phyloP scores from a whole-genome alignment of 2,888 invertebrate species.

The Sipunculus nudus region DNA sequence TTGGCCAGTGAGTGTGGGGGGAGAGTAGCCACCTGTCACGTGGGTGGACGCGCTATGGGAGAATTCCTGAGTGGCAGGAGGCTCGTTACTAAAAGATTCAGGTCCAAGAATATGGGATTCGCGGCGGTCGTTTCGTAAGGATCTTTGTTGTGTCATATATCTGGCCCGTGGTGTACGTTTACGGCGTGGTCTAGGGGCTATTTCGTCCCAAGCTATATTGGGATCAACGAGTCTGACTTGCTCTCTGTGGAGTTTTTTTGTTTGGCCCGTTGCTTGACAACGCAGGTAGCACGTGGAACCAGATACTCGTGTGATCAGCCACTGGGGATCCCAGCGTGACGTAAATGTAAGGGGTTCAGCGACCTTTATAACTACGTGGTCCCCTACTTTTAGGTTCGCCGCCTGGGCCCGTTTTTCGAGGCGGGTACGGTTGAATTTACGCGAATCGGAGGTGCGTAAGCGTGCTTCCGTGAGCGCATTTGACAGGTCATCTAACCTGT shows the following conservation, averaged over 20 bases:
- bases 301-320: neutral
- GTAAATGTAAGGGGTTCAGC: constrained; percentile 6
- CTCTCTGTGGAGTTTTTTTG: neutral
- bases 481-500: constrained; percentile 1
- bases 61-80: no score
- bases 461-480: neutral
- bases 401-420: constrained; percentile 1
- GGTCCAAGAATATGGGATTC: no score
- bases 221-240: constrained; percentile 12
- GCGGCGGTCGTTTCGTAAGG: no score
- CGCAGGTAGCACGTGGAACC: neutral
- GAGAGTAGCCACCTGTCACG: no score
- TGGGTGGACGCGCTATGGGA: no score
- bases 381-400: neutral
- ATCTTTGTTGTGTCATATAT: neutral
- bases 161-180: neutral
- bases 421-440: constrained; percentile 3
- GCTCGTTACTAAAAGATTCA: no score
- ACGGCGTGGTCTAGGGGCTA: constrained; percentile 1
- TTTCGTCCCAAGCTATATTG: constrained; percentile 10
- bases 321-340: constrained; percentile 15
- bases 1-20: no score
- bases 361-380: constrained; percentile 4
- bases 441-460: neutral
- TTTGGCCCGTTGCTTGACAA: constrained; percentile 6